Percentiles rank a stretch among this genome's conserved stretches.
These are phyloP conservation scores for Drosophila kanapiae DNA, from an alignment of 1,140 invertebrate species.

Conservation along the genomic window DNA sequence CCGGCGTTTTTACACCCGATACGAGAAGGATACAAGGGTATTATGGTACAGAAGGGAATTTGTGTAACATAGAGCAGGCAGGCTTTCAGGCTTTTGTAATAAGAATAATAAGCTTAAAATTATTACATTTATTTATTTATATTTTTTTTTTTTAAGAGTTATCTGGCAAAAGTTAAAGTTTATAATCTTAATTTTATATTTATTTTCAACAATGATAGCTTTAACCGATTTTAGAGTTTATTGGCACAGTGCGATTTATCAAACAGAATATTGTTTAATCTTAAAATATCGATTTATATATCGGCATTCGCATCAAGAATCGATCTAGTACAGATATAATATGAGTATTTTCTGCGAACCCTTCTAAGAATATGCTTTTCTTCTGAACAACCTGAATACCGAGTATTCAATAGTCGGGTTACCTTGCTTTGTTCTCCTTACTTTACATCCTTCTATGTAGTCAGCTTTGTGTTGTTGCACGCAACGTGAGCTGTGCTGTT, in stretches of 20 bases:
- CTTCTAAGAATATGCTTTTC: not conserved
- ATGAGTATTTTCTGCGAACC: too few relatives aligned
- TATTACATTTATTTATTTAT: too few relatives aligned
- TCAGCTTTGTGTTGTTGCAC: conserved; percentile 22
- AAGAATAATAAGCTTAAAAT: too few relatives aligned
- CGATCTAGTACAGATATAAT: too few relatives aligned
- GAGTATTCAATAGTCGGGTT: conserved; percentile 1
- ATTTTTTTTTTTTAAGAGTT: too few relatives aligned
- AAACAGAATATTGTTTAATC: too few relatives aligned
- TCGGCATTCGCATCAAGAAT: too few relatives aligned
- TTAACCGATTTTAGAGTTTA: not conserved
- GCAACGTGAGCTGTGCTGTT: conserved; percentile 19
- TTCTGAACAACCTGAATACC: not conserved
- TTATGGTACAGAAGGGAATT: not conserved
- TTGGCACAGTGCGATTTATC: not conserved
- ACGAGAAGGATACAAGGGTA: conserved; percentile 6
- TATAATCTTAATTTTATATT: too few relatives aligned
- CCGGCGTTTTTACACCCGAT: conserved; percentile 1
- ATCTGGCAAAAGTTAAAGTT: too few relatives aligned
- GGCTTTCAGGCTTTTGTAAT: not conserved
- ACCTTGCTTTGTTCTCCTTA: not conserved
- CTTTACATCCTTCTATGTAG: not conserved
- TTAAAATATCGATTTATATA: not conserved
- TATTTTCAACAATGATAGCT: too few relatives aligned
- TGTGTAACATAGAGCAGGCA: not conserved